A percentile compares a stretch with the other conserved stretches of the same genome.
phyloP scores from a whole-genome alignment of 2,797 vertebrate genomes.

The Bucorvus abyssinicus region DNA sequence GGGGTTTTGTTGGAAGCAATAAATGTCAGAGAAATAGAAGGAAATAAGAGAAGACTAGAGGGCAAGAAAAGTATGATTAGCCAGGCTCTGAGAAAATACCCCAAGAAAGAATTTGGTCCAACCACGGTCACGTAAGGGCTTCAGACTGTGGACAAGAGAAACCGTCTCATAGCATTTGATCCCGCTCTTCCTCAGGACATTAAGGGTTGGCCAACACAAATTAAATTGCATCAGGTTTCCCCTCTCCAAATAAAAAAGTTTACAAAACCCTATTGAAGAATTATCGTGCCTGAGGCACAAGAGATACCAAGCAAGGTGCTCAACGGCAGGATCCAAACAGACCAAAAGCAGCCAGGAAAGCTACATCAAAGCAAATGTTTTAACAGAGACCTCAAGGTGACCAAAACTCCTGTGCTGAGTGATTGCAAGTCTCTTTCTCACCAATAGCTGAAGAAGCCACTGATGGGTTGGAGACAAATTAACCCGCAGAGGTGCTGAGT shows the following conservation, averaged over 20 bases:
- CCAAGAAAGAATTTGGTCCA: background rate
- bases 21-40: background rate
- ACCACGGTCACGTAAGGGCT: rapidly evolving
- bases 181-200: background rate
- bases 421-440: background rate
- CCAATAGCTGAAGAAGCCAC: background rate
- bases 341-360: background rate
- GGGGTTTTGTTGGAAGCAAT: background rate
- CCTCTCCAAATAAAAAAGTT: background rate
- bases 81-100: background rate
- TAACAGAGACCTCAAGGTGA: background rate
- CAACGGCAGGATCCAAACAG: background rate
- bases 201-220: background rate
- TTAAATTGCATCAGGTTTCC: background rate
- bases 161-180: background rate
- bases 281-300: background rate
- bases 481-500: background rate
- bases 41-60: background rate
- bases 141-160: background rate
- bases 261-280: background rate
- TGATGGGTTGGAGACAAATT: background rate
- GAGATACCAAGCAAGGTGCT: background rate
- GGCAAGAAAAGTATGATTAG: background rate
- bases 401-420: background rate
- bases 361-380: background rate